Base-by-base conservation (phyloP, 2,888 invertebrate species). In the Macrophya alboannulata region DNA sequence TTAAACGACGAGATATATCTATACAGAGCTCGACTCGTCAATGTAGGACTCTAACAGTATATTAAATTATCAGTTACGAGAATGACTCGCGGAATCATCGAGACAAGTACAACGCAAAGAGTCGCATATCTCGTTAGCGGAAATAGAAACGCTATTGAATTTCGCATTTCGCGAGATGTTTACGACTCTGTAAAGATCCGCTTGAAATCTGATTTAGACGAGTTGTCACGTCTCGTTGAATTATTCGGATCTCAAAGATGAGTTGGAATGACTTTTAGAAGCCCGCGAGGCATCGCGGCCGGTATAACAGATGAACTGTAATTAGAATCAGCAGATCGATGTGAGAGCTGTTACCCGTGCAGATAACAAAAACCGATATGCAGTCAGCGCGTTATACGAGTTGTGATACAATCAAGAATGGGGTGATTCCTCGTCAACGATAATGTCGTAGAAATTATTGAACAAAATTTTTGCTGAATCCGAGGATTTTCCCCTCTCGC, bases 201-300 rank as follows among this genome's bases (percentile, higher is more conserved):
- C 10, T 15, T 15, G 25, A 74, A 17, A 74, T 74, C 15, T 45
- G 45, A 74, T 74, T 45, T 45, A 25, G 45, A 43, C 21, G 74
- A 74, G 45, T 74, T 74, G 17, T 74, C 74, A 74, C 62, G 62
- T 81, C 81, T 62, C 81, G 81, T 81, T 81, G 9, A 40, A 62
- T 43, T 1, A 81, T 59, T 43, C n/a, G 15, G 21, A 62, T 43
- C 15, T 81, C 40, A 59, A 62, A 62, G 59, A 55, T 51, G 21
- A 40, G 40, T 81, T n/a, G 4, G 21, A 40, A 59, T 31, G n/a
- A 62, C 37, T 62, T 43, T 17, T 45, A 25, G 4, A 48, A 15
- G 59, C 81, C 62, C 6, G 21, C 6, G 21, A 62, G 81, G 81
- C 43, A 51, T 17, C 15, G 37, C n/a, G n/a, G n/a, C 4, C n/a